phyloP scores from a whole-genome alignment of 2,888 invertebrate genomes.

The Campoplex capitator region DNA sequence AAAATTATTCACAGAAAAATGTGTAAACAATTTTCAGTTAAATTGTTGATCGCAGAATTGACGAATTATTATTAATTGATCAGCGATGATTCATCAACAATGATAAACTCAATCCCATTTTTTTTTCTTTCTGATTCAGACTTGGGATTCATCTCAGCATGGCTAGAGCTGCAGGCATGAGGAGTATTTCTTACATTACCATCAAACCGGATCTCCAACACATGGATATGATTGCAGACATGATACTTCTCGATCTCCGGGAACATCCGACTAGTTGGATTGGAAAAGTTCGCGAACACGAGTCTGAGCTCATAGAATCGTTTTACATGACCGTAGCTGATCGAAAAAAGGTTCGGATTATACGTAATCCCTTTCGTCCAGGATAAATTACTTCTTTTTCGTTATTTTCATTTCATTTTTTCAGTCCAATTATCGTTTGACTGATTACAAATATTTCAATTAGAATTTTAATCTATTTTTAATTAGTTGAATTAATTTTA shows the following conservation, averaged over 20 bases:
- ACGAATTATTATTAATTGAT: too few relatives aligned
- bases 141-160: conserved; percentile 78
- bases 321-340: conserved; percentile 79
- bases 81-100: too few relatives aligned
- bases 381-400: neutral
- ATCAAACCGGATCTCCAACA: conserved; percentile 77
- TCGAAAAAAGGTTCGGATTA: conserved; percentile 76
- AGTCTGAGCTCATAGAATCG: conserved; percentile 77
- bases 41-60: too few relatives aligned
- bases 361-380: neutral
- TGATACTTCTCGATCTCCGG: conserved; percentile 74
- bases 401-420: neutral
- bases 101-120: too few relatives aligned
- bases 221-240: conserved; percentile 76
- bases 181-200: conserved; percentile 75
- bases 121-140: conserved; percentile 63
- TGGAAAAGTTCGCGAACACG: conserved; percentile 74
- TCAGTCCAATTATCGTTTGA: too few relatives aligned
- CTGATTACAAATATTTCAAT: neutral
- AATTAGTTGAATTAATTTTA: neutral
- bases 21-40: neutral
- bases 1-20: neutral
- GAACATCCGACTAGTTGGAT: conserved; percentile 76
- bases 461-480: neutral
- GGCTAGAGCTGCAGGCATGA: conserved; percentile 74